phyloP scores from a whole-genome alignment of 2,888 invertebrate species.

The Cheilosia vulpina region DNA sequence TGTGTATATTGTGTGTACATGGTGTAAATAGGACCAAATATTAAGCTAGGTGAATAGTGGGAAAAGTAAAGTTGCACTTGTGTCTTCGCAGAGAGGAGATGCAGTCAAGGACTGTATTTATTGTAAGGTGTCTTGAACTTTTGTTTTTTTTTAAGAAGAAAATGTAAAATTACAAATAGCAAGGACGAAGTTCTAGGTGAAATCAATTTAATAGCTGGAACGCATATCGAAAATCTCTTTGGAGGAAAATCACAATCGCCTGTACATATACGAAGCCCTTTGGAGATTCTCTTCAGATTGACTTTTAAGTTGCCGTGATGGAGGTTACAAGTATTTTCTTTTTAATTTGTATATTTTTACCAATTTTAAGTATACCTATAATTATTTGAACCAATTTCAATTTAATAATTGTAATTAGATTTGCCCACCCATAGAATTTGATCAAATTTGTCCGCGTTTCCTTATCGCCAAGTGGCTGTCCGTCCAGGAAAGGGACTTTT shows the following conservation, averaged over 20 bases:
- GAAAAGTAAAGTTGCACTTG: slow-evolving; percentile 25
- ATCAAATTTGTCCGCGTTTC: neutral
- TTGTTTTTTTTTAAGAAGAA: neutral
- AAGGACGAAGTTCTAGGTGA: neutral
- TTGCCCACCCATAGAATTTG: slow-evolving; percentile 31
- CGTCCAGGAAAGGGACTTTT: slow-evolving; percentile 3
- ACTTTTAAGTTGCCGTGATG: no score
- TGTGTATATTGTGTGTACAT: slow-evolving; percentile 61
- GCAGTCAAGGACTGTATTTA: slow-evolving; percentile 6
- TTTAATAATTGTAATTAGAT: slow-evolving; percentile 36
- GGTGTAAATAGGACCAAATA: slow-evolving; percentile 75
- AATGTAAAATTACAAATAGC: neutral
- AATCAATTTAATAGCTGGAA: neutral
- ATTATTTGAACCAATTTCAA: no score
- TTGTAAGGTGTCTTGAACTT: neutral
- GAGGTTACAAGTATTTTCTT: no score
- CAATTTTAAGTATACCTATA: no score
- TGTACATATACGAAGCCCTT: no score
- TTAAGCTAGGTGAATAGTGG: slow-evolving; percentile 65
- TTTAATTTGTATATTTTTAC: no score
- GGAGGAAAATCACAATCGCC: no score
- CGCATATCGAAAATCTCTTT: no score
- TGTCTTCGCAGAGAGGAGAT: neutral
- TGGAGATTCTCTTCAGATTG: no score
- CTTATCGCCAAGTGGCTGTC: neutral